These are phyloP conservation scores for Bombus terrestris DNA, from an alignment of 1,140 invertebrate genomes.

Conservation along the genomic window DNA sequence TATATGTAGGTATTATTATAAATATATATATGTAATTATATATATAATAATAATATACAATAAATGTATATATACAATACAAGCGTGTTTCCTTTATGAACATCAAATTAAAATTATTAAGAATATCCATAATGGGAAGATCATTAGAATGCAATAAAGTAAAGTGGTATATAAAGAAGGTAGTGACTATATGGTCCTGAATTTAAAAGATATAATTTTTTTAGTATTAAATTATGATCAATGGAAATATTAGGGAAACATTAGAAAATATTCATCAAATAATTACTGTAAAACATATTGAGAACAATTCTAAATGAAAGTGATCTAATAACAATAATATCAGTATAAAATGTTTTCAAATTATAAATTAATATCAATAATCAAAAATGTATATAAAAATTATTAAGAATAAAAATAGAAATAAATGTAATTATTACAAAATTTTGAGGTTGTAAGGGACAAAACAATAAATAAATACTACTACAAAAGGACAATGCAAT, in stretches of 20 bases:
- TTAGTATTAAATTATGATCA: neutral
- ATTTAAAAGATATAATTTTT: neutral
- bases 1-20: neutral
- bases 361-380: neutral
- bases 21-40: neutral
- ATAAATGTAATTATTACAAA: no score
- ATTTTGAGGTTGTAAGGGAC: no score
- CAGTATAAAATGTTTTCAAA: neutral
- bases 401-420: no score
- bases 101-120: slow-evolving; percentile 6
- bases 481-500: no score
- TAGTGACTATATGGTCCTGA: neutral
- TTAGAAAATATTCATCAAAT: neutral
- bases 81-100: neutral
- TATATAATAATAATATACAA: neutral
- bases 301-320: neutral
- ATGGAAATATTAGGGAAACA: no score
- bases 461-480: no score
- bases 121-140: neutral
- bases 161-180: neutral
- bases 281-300: neutral
- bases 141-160: neutral
- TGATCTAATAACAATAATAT: neutral
- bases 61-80: neutral
- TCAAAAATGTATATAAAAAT: neutral